Evolutionary conservation across 2,113 vertebrate genomes (phyloP).

Genomic region (Chionomys nivalis): DNA sequence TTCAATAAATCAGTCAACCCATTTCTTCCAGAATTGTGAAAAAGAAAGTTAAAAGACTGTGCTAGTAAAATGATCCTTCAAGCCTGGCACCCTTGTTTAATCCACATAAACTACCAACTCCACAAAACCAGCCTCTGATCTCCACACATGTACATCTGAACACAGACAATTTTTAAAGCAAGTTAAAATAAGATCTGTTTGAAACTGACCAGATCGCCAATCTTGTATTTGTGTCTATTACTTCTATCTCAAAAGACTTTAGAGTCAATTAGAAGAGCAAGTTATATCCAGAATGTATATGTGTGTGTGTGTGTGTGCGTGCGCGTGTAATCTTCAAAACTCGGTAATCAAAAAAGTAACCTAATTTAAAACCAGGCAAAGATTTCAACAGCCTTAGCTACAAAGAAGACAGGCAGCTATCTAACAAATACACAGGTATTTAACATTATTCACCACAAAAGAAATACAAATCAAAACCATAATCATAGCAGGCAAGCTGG

Average conservation of each 20-base stretch:
- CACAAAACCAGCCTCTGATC: background rate
- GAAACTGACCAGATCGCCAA: conserved; percentile 48
- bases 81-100: background rate
- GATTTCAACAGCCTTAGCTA: conserved; percentile 26
- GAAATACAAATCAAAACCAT: conserved; percentile 53
- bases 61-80: background rate
- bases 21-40: background rate
- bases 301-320: no score
- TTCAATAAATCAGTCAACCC: conserved; percentile 53
- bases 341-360: conserved; percentile 21
- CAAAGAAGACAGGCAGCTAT: background rate
- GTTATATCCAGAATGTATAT: conserved; percentile 35
- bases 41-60: background rate
- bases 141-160: background rate
- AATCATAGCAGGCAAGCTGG: background rate
- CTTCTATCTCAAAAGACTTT: conserved; percentile 27
- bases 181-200: conserved; percentile 48
- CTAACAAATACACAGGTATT: background rate
- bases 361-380: conserved; percentile 7
- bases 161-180: background rate
- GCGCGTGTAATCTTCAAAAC: background rate
- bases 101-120: background rate
- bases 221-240: conserved; percentile 5
- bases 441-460: background rate
- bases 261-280: conserved; percentile 38